Evolutionary conservation across 2,888 invertebrate genomes (phyloP), one percentile per base, ranked within the genome.

Genomic region (Eurytoma adleriae): DNA sequence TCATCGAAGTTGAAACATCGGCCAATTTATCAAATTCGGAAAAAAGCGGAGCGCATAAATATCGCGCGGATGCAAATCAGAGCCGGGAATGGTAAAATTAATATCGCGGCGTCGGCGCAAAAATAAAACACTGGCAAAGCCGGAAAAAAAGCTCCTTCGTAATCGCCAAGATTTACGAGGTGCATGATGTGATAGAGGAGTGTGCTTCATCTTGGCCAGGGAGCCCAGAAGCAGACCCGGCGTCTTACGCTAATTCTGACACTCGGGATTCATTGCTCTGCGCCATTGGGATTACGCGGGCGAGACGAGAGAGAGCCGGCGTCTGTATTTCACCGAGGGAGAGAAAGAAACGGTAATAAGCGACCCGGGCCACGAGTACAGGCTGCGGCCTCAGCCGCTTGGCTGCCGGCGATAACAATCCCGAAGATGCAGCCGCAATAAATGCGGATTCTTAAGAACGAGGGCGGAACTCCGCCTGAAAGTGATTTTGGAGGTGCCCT

Each of bases 401-500:
- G 80, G 71, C 82, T 80, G 80, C 83, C 64, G 57, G 81, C 82
- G 83, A 86, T 86, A 85, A 86, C 83, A 83, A 85, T 86, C 84
- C 84, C 84, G 78, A 83, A 82, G 84, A 83, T 83, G 82, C 78
- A 2, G 54, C 61, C n/a, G 71, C 70, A 67, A 80, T 80, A 76
- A 80, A 80, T 71, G 70, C 24, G 76, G 30, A 72, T 68, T 68
- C 62, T 71, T 62, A 52, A 80, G 52, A 24, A 67, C 40, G 52
- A 71, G 59, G 62, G 59, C 80, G 57, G 76, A 61, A 56, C 75
- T 67, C 59, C 30, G 62, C 62, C 50, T 57, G 24, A 71, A 57
- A 72, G 61, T 72, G 61, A 78, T 78, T 78, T 59, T 27, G 12
- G 61, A 62, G 62, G 30, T 62, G 62, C 16, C 7, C 40, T 40